Evolutionary conservation across 37 sponge, comb jelly and placozoan species (phyloP).

Genomic region (Theonella swinhoei): DNA sequence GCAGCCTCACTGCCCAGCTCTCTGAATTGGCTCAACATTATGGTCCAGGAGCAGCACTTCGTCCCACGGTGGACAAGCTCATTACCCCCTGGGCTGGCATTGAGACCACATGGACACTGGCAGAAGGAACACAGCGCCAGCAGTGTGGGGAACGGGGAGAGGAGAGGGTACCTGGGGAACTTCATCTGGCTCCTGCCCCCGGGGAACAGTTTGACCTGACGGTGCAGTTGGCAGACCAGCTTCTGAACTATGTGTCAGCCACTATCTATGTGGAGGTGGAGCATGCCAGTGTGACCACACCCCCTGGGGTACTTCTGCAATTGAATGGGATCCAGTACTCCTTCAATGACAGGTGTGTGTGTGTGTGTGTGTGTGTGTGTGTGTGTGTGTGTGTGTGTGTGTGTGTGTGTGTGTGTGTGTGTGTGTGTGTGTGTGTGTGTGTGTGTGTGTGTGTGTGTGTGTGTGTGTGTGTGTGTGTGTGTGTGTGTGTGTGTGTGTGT

Average conservation of each 20-base stretch:
- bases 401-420: no score
- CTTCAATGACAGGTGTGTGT: slow-evolving; percentile 45
- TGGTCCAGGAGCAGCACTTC: slow-evolving; percentile 52
- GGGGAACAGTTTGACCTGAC: slow-evolving; percentile 86
- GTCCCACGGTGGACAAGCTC: slow-evolving; percentile 63
- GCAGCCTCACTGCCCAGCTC: slow-evolving; percentile 24
- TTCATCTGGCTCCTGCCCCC: slow-evolving; percentile 71
- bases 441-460: no score
- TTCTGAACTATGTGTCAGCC: slow-evolving; percentile 44
- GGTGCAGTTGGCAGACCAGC: slow-evolving; percentile 66
- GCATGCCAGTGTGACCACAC: background rate
- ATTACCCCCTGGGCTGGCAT: slow-evolving; percentile 74
- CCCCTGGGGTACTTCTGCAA: slow-evolving; percentile 53
- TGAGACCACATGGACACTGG: slow-evolving; percentile 28
- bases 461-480: no score
- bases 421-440: no score
- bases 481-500: no score
- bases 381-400: background rate
- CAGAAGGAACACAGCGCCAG: background rate
- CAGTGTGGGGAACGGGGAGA: slow-evolving; percentile 31
- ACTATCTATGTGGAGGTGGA: slow-evolving; percentile 55
- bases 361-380: background rate
- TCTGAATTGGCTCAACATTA: background rate
- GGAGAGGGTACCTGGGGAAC: slow-evolving; percentile 44
- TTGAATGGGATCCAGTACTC: slow-evolving; percentile 72